Evolutionary conservation across 2,113 vertebrate species (phyloP), one percentile per base, ranked within the genome.

Genomic region (Haplochromis vanheusdeni): DNA sequence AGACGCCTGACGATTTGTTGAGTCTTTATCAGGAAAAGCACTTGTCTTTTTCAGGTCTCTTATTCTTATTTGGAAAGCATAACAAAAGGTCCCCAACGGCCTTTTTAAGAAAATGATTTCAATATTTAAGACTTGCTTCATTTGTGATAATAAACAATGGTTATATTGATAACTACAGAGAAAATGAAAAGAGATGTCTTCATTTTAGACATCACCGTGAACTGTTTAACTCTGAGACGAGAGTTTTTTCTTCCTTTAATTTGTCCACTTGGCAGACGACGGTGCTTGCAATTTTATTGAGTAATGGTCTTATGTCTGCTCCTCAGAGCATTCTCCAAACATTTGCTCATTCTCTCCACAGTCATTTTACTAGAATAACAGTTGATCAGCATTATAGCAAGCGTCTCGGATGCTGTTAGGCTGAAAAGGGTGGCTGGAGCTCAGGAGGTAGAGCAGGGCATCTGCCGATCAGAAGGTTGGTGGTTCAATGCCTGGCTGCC

Each of bases 271-370:
- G 75, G 81, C 90, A 45, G 45, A 56, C 8, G 49, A 7, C 6
- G 23, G 21, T 28, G 68, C 54, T 70, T 33, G 11, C 9, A 26
- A 70, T 90, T 92, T 91, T 55, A 89, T 89, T 62, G 79, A 82
- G 83, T 62, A 82, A 87, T 70, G 87, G 89, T 87, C 89, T 94
- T 86, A 82, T 12, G 82, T 92, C 92, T 88, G 52, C 85, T 37
- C 89, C 90, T 89, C 28, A 81, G 60, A 81, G 65, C 91, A 87
- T 95, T 95, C 90, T 89, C 87, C 19, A 47, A 88, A 80, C 82
- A 81, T 94, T 87, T 1, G 40, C 86, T 95, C 89, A 93, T 90
- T 77, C 84, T 89, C 86, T 88, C 89, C 81, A 7, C 60, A 79
- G 68, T 83, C 45, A 28, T 75, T 93, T 88, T 83, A 82, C 87